phyloP scores from a whole-genome alignment of 2,113 vertebrate genomes.

The Lophochroa leadbeateri region DNA sequence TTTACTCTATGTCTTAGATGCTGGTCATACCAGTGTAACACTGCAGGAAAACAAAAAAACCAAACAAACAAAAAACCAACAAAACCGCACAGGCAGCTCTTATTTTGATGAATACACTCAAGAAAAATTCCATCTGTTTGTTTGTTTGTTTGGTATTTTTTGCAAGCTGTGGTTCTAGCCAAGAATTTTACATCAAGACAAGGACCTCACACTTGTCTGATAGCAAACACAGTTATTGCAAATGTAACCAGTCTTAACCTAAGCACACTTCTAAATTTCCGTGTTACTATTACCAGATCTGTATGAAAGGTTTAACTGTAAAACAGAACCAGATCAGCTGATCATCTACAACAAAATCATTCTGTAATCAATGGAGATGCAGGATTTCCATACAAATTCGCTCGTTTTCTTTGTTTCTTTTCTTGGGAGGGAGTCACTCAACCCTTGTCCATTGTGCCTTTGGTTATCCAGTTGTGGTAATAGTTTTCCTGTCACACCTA shows the following conservation, averaged over 20 bases:
- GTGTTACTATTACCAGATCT: not conserved
- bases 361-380: not conserved
- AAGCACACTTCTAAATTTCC: not conserved
- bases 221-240: not conserved
- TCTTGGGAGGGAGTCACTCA: not conserved
- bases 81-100: not conserved
- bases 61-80: accelerated
- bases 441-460: not conserved
- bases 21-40: not conserved
- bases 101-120: not conserved
- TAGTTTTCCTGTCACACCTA: not conserved
- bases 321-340: not conserved
- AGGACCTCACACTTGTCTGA: not conserved
- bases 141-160: not conserved
- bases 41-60: not conserved
- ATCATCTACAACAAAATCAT: not conserved
- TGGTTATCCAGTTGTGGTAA: not conserved
- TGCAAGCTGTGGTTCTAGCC: not conserved
- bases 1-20: not conserved
- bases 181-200: not conserved
- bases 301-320: not conserved
- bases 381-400: not conserved
- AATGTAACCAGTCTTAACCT: not conserved
- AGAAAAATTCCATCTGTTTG: not conserved
- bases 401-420: not conserved